Evolutionary conservation across 2,888 invertebrate species (phyloP), one percentile per base, ranked within the genome.

Genomic region (Dasysyrphus tricinctus): DNA sequence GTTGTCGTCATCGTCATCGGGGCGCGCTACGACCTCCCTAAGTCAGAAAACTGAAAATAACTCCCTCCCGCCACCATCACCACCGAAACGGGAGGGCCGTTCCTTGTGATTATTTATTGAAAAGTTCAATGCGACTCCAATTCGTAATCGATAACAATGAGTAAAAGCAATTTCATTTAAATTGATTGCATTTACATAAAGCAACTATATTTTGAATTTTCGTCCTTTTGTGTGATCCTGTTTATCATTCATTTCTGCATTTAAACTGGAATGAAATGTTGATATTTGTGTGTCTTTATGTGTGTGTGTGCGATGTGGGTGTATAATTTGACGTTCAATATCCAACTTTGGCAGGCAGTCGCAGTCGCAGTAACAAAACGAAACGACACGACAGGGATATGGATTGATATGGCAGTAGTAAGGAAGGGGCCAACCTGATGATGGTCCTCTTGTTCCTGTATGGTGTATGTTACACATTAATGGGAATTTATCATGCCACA

Each of bases 101-200:
- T 54, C 61, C 47, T 61, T 63, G 44, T 32, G 82, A 82, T 82
- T 79, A 79, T 86, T 86, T 86, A 86, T 86, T 75, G 75, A 86
- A 86, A 79, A 82, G 82, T 86, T 86, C 81, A 82, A 86, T 82
- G 82, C 82, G 82, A 86, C 79, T 86, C 82, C 81, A 82, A 75
- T 86, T 86, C 86, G 72, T 78, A 86, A 82, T 86, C 86, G 86
- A 82, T 86, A 82, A 79, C 82, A 86, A 86, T 77, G 86, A 86
- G 82, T 70, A 82, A 86, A 81, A 86, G 78, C 86, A 86, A 86
- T 86, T 86, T 86, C 63, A 82, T 86, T 86, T 86, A 82, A 86
- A 86, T 86, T 86, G 82, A 86, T 86, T 86, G 82, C 86, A 86
- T 86, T 86, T 86, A 82, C 86, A 86, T 86, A 86, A 86, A 79